Conservation (phyloP, 2,888 invertebrate genomes). For the Hypena proboscidalis region DNA sequence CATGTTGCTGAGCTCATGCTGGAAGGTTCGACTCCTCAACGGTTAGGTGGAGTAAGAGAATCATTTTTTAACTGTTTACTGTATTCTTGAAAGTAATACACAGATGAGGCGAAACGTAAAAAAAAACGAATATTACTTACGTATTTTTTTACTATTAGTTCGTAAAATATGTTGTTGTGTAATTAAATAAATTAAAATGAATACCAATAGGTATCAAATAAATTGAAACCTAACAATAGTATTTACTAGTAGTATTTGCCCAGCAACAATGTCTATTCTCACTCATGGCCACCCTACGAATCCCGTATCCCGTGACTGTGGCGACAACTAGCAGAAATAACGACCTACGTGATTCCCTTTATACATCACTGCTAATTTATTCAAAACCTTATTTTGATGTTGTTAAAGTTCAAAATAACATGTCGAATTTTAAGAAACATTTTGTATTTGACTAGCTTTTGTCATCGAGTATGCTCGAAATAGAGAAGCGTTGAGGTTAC, state of each 20-base stretch:
- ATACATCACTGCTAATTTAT: slow-evolving; percentile 12
- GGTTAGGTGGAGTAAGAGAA: no score
- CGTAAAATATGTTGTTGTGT: no score
- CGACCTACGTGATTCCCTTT: slow-evolving; percentile 44
- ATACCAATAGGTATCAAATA: no score
- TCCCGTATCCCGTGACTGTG: slow-evolving; percentile 37
- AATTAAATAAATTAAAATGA: no score
- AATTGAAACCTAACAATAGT: no score
- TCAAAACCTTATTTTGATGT: neutral
- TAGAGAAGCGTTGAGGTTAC: slow-evolving; percentile 13
- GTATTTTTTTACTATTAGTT: no score
- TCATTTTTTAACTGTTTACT: no score
- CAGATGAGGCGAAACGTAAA: no score
- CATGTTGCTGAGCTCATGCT: no score
- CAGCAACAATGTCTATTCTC: slow-evolving; percentile 12
- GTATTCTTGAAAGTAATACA: no score
- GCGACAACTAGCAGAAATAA: slow-evolving; percentile 46
- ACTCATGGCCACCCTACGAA: slow-evolving; percentile 38
- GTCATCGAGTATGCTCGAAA: slow-evolving; percentile 27
- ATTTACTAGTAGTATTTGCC: neutral
- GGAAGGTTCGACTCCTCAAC: no score
- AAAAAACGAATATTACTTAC: no score
- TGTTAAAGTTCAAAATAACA: slow-evolving; percentile 1
- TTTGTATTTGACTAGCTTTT: slow-evolving; percentile 34
- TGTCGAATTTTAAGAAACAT: slow-evolving; percentile 23